Conservation (phyloP, 2,113 vertebrate genomes). For the Verasper variegatus region DNA sequence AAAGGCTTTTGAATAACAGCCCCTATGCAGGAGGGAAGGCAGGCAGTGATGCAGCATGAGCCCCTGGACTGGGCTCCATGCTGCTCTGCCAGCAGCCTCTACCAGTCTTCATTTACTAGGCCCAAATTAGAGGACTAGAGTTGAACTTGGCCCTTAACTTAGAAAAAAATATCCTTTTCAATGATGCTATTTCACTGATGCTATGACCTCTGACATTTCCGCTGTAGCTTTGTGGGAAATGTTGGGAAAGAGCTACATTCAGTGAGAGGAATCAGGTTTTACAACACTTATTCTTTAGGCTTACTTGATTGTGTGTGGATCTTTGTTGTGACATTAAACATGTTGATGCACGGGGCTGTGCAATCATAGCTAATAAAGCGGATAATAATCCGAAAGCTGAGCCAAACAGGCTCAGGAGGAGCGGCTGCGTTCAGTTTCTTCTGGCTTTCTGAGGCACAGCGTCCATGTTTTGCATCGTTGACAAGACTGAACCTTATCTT, state of each 20-base stretch:
- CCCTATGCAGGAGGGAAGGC: slow-evolving; percentile 14
- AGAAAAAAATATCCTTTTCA: slow-evolving; percentile 62
- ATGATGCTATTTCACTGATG: slow-evolving; percentile 54
- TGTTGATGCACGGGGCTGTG: slow-evolving; percentile 47
- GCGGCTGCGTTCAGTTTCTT: slow-evolving; percentile 43
- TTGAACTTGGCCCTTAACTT: slow-evolving; percentile 68
- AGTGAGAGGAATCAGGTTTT: slow-evolving; percentile 6
- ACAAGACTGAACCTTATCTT: slow-evolving; percentile 64
- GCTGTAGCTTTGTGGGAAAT: slow-evolving; percentile 48
- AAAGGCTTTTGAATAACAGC: slow-evolving; percentile 4
- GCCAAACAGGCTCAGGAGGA: slow-evolving; percentile 54
- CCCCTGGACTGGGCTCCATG: slow-evolving; percentile 44
- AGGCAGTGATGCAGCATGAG: slow-evolving; percentile 30
- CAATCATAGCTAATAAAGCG: slow-evolving; percentile 59
- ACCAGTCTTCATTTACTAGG: slow-evolving; percentile 72
- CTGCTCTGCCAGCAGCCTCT: slow-evolving; percentile 65
- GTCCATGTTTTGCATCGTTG: slow-evolving; percentile 33
- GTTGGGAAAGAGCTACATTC: slow-evolving; percentile 18
- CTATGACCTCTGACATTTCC: slow-evolving; percentile 58
- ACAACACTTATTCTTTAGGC: not conserved
- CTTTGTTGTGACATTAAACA: slow-evolving; percentile 39
- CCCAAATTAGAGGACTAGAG: slow-evolving; percentile 73
- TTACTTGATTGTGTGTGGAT: slow-evolving; percentile 22
- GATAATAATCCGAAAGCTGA: slow-evolving; percentile 64
- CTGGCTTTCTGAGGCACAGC: slow-evolving; percentile 33